Conservation (phyloP, 2,797 vertebrate species). For the Antennarius maculatus region DNA sequence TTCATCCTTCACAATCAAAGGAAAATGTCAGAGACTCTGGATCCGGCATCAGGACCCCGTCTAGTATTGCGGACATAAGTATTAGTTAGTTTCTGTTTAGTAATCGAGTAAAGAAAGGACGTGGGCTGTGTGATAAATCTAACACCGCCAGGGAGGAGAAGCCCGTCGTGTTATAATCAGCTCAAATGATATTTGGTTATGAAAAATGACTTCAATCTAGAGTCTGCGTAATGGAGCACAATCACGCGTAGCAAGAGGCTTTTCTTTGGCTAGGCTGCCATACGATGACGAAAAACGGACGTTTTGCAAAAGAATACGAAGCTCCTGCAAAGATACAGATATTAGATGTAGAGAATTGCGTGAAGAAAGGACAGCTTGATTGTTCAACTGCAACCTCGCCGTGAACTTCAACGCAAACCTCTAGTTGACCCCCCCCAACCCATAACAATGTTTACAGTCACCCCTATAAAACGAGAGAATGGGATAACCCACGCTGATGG, state of each 20-base stretch:
- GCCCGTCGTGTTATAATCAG: conserved; percentile 51
- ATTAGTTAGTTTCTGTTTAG: conserved; percentile 28
- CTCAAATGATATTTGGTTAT: conserved; percentile 62
- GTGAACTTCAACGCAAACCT: conserved; percentile 54
- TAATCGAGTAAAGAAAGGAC: conserved; percentile 39
- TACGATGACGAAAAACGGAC: conserved; percentile 39
- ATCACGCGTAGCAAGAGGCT: conserved; percentile 28
- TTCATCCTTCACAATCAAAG: conserved; percentile 52
- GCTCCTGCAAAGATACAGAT: conserved; percentile 16
- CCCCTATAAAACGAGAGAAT: conserved; percentile 13
- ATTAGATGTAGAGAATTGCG: conserved; percentile 2
- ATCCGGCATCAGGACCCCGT: conserved; percentile 8
- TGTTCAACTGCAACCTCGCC: conserved; percentile 33
- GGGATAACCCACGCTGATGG: conserved; percentile 23
- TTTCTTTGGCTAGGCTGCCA: conserved; percentile 32
- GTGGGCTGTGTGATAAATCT: conserved; percentile 53
- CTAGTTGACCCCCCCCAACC: conserved; percentile 16
- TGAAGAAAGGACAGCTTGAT: conserved; percentile 19
- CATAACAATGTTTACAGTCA: conserved; percentile 50
- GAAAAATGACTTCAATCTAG: conserved; percentile 74
- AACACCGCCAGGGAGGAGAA: conserved; percentile 35
- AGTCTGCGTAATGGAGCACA: conserved; percentile 63
- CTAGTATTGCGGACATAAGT: conserved; percentile 32
- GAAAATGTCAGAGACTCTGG: conserved; percentile 33
- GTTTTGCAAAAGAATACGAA: conserved; percentile 27